Percentiles rank a stretch among this genome's conserved stretches.
Conservation (phyloP, 2,888 invertebrate genomes). For the Lithophane semibrunnea region DNA sequence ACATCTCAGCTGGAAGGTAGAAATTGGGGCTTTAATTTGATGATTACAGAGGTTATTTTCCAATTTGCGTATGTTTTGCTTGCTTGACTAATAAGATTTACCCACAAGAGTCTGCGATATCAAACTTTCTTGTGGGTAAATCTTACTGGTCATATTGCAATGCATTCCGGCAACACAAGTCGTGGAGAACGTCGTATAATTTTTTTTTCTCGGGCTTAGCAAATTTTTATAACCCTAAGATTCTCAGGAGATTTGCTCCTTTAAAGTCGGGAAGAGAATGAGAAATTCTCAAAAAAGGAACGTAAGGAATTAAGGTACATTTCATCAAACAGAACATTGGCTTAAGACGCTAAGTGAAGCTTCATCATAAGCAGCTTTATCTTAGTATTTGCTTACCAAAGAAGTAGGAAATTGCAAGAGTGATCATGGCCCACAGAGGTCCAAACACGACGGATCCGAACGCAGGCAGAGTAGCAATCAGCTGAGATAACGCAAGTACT, state of each 20-base stretch:
- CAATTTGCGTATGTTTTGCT: background rate
- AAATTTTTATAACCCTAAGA: background rate
- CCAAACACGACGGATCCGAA: conserved; percentile 96
- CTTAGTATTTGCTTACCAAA: conserved; percentile 91
- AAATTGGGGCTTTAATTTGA: background rate
- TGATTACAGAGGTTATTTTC: background rate
- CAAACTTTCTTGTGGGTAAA: background rate
- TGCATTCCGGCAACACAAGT: background rate
- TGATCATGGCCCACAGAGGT: conserved; percentile 96
- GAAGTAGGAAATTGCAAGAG: conserved; percentile 96
- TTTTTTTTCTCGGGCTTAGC: background rate
- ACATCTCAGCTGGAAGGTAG: conserved; percentile 95
- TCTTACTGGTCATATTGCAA: background rate
- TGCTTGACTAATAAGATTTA: too few species aligned
- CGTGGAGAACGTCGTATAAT: background rate
- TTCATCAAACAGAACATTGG: background rate
- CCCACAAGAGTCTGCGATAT: background rate
- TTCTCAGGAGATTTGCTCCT: background rate
- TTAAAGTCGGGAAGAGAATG: background rate
- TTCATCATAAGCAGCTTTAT: background rate
- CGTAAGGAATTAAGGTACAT: background rate
- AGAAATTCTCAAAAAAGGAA: background rate
- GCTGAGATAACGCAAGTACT: conserved; percentile 95
- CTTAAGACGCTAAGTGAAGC: background rate
- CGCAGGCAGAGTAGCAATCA: conserved; percentile 95